Base-by-base conservation (phyloP, 1,140 invertebrate species). In the Drosophila seguyi region DNA sequence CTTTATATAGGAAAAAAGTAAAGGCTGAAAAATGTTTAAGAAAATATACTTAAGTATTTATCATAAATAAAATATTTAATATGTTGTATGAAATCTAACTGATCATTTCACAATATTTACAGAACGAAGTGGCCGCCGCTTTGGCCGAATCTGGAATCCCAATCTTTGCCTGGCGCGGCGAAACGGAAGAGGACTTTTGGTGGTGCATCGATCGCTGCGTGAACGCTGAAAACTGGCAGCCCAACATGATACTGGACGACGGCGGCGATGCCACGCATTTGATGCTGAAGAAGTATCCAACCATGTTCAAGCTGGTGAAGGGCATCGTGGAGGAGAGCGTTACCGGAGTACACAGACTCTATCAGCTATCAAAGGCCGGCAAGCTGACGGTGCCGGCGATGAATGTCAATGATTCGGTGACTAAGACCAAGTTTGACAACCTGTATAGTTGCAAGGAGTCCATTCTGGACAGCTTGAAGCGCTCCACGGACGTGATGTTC, bases 161-260 rank as follows among this genome's bases (percentile, higher is more conserved):
- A 8, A 95, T 99, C 59, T 99, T 98, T 94, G 97, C 98, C 4
- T 99, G 98, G 98, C 95, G 98, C 53, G 98, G 97, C 1, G 98
- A 99, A 93, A 97, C 97, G 5, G 98, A 99, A 92, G 98, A 99
- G 91, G 98, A 99, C 92, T 99, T 99, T 93, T 99, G 98, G 98
- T 99, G 98, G 98, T 99, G 98, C 88, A 99, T 99, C 69, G 98
- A 99, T 93, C 97, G 97, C 87, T 98, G 97, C 93, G 96, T 99
- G 31, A 96, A 97, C 72, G 96, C 97, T 0, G 97, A 98, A 78
- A 96, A 96, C 90, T 99, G 98, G 98, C 97, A 98, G 86, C 98
- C 98, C n/a, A 99, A 99, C 93, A 98, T 99, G 98, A 99, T 99
- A 81, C 93, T 99, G 53, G 98, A 99, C 93, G 99, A 99, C 93